Evolutionary conservation across 2,797 vertebrate genomes (phyloP), one percentile per base, ranked within the genome.

Genomic region (Scomberomorus guttatus): DNA sequence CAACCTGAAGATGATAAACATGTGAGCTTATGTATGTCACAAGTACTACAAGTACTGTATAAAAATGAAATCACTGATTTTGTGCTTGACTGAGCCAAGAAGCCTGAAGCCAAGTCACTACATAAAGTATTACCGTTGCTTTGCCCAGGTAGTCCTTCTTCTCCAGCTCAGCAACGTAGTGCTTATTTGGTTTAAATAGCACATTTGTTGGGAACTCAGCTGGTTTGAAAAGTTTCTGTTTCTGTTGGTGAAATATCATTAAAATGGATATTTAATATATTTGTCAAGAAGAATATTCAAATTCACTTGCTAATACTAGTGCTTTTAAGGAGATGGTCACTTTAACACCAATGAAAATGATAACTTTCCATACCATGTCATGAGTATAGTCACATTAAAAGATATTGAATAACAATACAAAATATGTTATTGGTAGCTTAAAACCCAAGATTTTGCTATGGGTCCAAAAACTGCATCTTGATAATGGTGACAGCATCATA

Each of bases 141-240:
- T 99, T 99, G 62, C 98, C 98, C 67, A 99, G 94, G 82, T 98
- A 99, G 89, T 99, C 98, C 85, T 97, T 99, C 94, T 98, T 98
- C 92, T 96, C 97, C 91, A 99, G 92, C 90, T 99, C 96, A 63
- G 97, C 98, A 81, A 99, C 97, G 24, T 98, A 97, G 82, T 95
- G 92, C 90, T 98, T 98, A 0, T 99, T 99, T 0, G 98, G 98
- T 78, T 96, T 96, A 42, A 99, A 99, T 3, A 99, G 84, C 84
- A 92, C 91, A 65, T 96, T 96, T 0, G 57, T 64, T 0, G 96
- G 96, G 73, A 99, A 93, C 80, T 94, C 91, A 6, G 97, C 94
- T 0, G 93, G 93, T 52, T 96, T 94, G 24, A 95, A 98, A 56
- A 96, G 87, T 81, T 97, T 98, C 92, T 97, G 97, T 75, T 98